These are phyloP conservation scores for Eupithecia exiguata DNA, from an alignment of 2,888 invertebrate species.

Conservation along the genomic window DNA sequence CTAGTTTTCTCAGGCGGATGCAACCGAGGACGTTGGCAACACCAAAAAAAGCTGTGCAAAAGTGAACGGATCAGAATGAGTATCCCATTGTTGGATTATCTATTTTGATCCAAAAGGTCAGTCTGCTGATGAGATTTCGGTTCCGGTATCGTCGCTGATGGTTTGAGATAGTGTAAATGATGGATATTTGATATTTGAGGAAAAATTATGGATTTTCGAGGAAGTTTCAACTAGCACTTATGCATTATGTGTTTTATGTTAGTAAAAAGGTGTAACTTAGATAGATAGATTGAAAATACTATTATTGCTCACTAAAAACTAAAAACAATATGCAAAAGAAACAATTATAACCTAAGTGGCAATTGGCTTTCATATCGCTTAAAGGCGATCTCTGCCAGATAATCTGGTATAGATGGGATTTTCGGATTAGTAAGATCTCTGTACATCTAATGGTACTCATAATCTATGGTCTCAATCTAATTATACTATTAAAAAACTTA, in stretches of 20 bases:
- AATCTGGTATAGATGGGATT: too few relatives aligned
- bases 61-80: slow-evolving; percentile 57
- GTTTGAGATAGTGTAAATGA: not conserved
- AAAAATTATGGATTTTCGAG: not conserved
- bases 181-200: not conserved
- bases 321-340: too few relatives aligned
- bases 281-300: too few relatives aligned
- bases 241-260: not conserved
- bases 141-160: slow-evolving; percentile 46
- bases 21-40: slow-evolving; percentile 56
- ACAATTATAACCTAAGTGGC: too few relatives aligned
- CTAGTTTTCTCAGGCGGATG: slow-evolving; percentile 54
- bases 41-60: slow-evolving; percentile 60
- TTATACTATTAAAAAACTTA: too few relatives aligned
- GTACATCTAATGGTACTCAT: too few relatives aligned
- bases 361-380: too few relatives aligned
- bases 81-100: slow-evolving; percentile 58
- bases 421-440: too few relatives aligned
- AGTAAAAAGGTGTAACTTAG: not conserved
- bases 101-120: slow-evolving; percentile 54
- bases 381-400: too few relatives aligned
- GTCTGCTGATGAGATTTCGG: slow-evolving; percentile 51
- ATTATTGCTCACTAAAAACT: too few relatives aligned
- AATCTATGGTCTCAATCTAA: too few relatives aligned
- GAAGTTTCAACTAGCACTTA: not conserved